Evolutionary conservation across 2,888 invertebrate genomes (phyloP).

Genomic region (Nomada fabriciana): DNA sequence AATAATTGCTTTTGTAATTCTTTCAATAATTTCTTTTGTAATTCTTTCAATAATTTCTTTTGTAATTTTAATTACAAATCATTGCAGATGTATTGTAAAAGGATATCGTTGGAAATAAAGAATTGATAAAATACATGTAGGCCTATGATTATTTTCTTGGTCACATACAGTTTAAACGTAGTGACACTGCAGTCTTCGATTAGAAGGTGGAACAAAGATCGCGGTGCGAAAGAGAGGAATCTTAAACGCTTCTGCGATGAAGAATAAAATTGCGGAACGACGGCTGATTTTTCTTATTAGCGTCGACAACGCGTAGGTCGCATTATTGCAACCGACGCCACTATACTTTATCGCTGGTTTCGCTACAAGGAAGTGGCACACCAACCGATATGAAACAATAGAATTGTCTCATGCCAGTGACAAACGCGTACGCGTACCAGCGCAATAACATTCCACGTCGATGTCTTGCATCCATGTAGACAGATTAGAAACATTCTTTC

Average conservation of each 20-base stretch:
- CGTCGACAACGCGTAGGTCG: conserved; percentile 24
- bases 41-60: background rate
- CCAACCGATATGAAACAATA: conserved; percentile 49
- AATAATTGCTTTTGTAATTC: background rate
- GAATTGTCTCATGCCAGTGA: conserved; percentile 37
- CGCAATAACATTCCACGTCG: conserved; percentile 11
- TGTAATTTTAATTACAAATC: background rate
- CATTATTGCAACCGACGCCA: conserved; percentile 51
- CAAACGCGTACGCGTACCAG: background rate
- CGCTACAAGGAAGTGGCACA: conserved; percentile 63
- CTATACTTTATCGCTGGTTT: conserved; percentile 58
- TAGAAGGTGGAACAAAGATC: conserved; percentile 1
- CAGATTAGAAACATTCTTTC: background rate
- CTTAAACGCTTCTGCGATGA: background rate
- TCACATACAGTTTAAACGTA: background rate
- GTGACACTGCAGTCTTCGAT: background rate
- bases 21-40: background rate
- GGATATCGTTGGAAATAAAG: background rate
- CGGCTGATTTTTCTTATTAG: conserved; percentile 32
- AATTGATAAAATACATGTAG: background rate
- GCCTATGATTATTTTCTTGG: background rate
- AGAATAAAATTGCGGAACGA: conserved; percentile 24
- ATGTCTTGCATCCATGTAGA: background rate
- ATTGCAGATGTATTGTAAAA: background rate
- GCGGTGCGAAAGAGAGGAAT: conserved; percentile 1